These are phyloP conservation scores for Caenorhabditis inopinata DNA, from an alignment of 1,140 invertebrate species.

Conservation along the genomic window DNA sequence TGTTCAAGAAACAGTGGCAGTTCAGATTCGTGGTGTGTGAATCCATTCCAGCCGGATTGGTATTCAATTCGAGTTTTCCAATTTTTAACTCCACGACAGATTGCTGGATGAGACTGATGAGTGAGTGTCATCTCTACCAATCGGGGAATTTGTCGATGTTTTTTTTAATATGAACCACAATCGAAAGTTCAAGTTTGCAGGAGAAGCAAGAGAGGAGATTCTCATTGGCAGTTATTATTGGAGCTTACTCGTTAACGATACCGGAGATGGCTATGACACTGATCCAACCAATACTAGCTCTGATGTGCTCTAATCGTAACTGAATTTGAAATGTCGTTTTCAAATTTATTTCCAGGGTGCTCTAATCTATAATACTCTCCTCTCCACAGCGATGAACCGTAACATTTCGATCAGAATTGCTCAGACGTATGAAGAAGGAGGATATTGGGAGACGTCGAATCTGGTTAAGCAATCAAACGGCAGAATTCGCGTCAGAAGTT, in stretches of 20 bases:
- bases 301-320: neutral
- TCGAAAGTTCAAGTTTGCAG: neutral
- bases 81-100: conserved; percentile 39
- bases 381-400: conserved; percentile 20
- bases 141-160: neutral
- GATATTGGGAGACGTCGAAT: conserved; percentile 27
- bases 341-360: conserved; percentile 10
- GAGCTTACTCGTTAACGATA: conserved; percentile 35
- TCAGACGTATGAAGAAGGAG: conserved; percentile 38
- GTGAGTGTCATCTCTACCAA: too few relatives aligned
- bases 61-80: conserved; percentile 30
- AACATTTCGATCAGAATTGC: conserved; percentile 31
- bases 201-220: conserved; percentile 33
- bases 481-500: conserved; percentile 23
- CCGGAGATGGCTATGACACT: conserved; percentile 29
- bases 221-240: conserved; percentile 39
- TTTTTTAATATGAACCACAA: neutral
- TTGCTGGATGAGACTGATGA: conserved; percentile 42
- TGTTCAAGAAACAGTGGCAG: too few relatives aligned
- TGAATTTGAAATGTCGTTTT: neutral
- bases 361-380: conserved; percentile 35
- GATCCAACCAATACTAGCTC: conserved; percentile 21
- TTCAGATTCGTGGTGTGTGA: conserved; percentile 42
- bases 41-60: conserved; percentile 34
- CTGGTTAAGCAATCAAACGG: conserved; percentile 6